Percentiles rank a stretch among this genome's conserved stretches.
phyloP scores from a whole-genome alignment of 2,888 invertebrate genomes.

The Sylvicola cinctus region DNA sequence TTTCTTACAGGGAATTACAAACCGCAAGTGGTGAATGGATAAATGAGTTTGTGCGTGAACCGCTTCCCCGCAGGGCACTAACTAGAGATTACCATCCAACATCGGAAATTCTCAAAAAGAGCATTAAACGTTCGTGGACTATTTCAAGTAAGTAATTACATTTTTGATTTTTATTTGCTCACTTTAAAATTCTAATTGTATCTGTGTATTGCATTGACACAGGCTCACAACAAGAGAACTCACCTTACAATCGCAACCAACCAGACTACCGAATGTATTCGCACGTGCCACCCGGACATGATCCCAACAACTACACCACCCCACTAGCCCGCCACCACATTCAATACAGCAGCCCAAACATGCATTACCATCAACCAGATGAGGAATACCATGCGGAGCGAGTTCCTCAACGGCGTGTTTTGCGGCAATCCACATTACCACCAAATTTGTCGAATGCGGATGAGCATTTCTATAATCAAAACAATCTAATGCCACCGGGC shows the following conservation, averaged over 20 bases:
- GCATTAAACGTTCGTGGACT: conserved; percentile 48
- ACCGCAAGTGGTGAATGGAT: conserved; percentile 48
- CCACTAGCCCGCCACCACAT: conserved; percentile 14
- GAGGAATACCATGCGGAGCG: conserved; percentile 5
- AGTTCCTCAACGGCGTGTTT: conserved; percentile 15
- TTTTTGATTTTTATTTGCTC: conserved; percentile 2
- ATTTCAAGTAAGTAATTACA: conserved; percentile 38
- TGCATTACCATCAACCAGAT: conserved; percentile 7
- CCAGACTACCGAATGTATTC: conserved; percentile 35
- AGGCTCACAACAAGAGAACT: conserved; percentile 31
- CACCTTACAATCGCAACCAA: conserved; percentile 16
- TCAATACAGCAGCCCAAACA: conserved; percentile 3
- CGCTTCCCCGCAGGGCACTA: conserved; percentile 26
- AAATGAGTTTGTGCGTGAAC: conserved; percentile 34
- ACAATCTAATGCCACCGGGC: conserved; percentile 17
- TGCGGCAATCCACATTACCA: conserved; percentile 24
- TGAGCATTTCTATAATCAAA: conserved; percentile 10
- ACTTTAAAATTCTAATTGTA: not conserved
- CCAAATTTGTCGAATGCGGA: conserved; percentile 15
- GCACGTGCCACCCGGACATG: conserved; percentile 35
- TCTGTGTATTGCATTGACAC: conserved; percentile 3
- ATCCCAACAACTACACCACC: conserved; percentile 24
- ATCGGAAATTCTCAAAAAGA: conserved; percentile 40
- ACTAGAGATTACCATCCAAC: conserved; percentile 28
- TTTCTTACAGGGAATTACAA: conserved; percentile 41